Conservation (phyloP, 2,113 vertebrate genomes). For the Cepphus grylle region DNA sequence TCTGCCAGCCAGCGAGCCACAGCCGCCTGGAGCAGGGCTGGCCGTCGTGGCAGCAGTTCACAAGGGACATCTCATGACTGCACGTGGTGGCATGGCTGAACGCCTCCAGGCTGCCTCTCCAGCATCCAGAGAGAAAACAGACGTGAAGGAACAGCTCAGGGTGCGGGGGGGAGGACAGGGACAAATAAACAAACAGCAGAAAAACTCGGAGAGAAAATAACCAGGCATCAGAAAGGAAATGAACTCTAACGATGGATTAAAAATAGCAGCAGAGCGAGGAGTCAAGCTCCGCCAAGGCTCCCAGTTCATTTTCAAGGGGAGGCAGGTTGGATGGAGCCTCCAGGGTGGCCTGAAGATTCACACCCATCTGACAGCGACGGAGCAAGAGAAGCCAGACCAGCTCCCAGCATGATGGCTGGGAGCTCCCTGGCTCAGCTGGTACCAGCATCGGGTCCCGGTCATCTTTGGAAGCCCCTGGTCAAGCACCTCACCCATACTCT, state of each 20-base stretch:
- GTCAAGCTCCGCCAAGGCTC: not conserved
- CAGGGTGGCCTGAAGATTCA: not conserved
- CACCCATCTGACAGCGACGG: not conserved
- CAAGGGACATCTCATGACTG: conserved; percentile 5
- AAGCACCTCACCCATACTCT: not conserved
- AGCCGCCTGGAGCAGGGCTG: not conserved
- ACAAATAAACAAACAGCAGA: conserved; percentile 56
- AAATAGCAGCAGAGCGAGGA: conserved; percentile 42
- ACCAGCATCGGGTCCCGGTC: not conserved
- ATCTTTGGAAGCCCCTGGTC: not conserved
- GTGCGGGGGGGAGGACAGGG: not conserved
- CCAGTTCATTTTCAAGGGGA: not conserved
- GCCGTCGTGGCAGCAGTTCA: rapidly evolving
- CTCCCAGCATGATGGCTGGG: not conserved
- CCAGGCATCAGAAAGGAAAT: conserved; percentile 62
- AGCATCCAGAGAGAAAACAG: not conserved
- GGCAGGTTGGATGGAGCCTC: not conserved
- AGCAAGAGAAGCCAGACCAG: not conserved
- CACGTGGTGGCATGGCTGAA: not conserved
- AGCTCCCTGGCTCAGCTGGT: not conserved
- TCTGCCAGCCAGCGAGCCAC: not conserved
- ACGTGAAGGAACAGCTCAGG: not conserved
- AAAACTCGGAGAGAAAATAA: conserved; percentile 58
- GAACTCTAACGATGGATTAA: conserved; percentile 45
- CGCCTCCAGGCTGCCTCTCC: not conserved